These are phyloP conservation scores for Pogonomyrmex barbatus DNA, from an alignment of 1,140 invertebrate genomes.

Conservation along the genomic window DNA sequence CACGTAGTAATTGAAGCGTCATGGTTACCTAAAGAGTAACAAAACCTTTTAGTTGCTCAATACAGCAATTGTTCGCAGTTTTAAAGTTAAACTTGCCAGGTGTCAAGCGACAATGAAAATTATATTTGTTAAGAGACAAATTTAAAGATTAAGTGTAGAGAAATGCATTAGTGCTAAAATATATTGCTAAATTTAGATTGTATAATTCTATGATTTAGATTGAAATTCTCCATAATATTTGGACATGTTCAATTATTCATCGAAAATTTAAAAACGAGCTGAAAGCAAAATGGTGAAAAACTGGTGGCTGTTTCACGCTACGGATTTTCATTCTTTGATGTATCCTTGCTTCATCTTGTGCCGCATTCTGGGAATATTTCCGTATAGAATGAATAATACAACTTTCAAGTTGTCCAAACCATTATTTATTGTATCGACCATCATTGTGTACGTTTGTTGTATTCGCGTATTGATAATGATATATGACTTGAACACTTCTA, in stretches of 20 bases:
- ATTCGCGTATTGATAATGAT: background rate
- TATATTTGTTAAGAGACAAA: background rate
- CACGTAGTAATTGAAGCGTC: too few species aligned
- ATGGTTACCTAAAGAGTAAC: too few species aligned
- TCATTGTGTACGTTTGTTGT: background rate
- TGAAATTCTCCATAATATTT: background rate
- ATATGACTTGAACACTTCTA: background rate
- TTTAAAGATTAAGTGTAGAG: background rate
- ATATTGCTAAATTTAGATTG: background rate
- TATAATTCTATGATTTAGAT: background rate
- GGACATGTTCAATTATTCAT: background rate
- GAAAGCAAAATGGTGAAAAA: background rate
- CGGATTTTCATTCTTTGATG: conserved; percentile 11
- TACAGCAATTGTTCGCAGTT: too few species aligned
- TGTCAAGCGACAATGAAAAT: background rate
- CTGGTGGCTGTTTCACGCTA: background rate
- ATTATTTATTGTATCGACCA: background rate
- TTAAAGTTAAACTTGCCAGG: too few species aligned
- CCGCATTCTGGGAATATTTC: background rate
- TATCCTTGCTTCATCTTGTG: background rate
- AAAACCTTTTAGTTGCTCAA: too few species aligned
- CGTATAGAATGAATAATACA: background rate
- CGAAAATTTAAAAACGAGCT: background rate
- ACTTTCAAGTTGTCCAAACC: background rate
- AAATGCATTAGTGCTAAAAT: background rate